These are phyloP conservation scores for Ophiodon elongatus DNA, from an alignment of 2,113 vertebrate species.

Conservation along the genomic window DNA sequence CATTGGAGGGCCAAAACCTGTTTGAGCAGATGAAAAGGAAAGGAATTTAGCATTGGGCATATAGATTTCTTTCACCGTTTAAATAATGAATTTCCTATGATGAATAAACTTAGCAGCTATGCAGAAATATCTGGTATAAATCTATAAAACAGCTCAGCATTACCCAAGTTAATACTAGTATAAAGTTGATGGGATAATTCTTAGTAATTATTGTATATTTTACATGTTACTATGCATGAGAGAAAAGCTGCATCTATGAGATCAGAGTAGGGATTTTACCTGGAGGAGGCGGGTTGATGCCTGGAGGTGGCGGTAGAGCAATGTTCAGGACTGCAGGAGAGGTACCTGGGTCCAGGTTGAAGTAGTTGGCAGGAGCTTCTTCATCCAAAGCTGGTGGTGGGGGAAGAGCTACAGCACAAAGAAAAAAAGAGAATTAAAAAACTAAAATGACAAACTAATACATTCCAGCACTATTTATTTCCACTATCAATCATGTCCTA, in stretches of 20 bases:
- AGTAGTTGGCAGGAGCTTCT: conserved; percentile 93
- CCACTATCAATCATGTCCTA: not conserved
- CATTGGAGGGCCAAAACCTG: conserved; percentile 92
- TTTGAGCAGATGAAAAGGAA: conserved; percentile 7
- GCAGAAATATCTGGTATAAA: not conserved
- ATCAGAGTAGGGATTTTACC: conserved; percentile 79
- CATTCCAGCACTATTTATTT: not conserved
- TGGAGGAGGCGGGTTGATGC: conserved; percentile 92
- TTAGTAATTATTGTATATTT: not conserved
- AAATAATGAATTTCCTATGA: not conserved
- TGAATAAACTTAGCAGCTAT: not conserved
- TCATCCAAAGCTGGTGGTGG: conserved; percentile 93
- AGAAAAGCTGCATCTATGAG: not conserved
- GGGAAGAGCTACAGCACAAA: conserved; percentile 86
- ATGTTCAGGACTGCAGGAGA: conserved; percentile 93
- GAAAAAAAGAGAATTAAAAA: not conserved
- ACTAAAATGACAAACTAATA: not conserved
- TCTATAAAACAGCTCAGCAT: not conserved
- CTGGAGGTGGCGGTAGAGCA: conserved; percentile 91
- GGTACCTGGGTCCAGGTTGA: conserved; percentile 91
- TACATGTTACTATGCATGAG: not conserved
- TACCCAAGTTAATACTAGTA: not conserved
- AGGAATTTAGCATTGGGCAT: not conserved
- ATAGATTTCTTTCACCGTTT: not conserved
- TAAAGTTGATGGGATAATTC: not conserved